Evolutionary conservation across 2,888 invertebrate species (phyloP).

Genomic region (Selenia dentaria): DNA sequence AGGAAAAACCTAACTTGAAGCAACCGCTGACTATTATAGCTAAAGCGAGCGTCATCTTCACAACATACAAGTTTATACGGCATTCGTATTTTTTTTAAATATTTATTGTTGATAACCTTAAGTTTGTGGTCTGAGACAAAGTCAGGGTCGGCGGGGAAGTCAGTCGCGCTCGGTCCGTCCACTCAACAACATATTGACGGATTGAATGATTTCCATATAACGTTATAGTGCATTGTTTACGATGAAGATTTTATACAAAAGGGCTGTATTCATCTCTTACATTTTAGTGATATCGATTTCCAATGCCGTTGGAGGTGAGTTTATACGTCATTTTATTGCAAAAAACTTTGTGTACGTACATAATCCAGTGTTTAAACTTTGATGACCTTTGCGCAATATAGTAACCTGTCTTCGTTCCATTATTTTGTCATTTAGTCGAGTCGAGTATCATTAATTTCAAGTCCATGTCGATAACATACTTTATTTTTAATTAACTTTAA

Average conservation of each 20-base stretch:
- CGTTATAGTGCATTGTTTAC: conserved; percentile 34
- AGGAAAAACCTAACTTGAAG: conserved; percentile 43
- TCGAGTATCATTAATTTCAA: conserved; percentile 17
- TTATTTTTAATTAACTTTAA: no score
- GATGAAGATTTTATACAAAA: conserved; percentile 43
- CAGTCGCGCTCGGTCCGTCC: conserved; percentile 58
- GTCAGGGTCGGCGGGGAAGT: conserved; percentile 54
- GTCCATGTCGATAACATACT: no score
- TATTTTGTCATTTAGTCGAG: conserved; percentile 28
- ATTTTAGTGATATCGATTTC: conserved; percentile 39
- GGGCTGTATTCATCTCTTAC: conserved; percentile 34
- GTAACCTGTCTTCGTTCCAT: conserved; percentile 22
- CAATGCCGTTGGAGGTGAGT: conserved; percentile 50
- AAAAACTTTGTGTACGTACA: not conserved
- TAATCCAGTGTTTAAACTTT: conserved; percentile 26
- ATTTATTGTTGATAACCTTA: conserved; percentile 67
- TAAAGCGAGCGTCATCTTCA: conserved; percentile 38
- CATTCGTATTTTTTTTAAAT: conserved; percentile 48
- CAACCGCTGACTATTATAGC: conserved; percentile 38
- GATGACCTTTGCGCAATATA: conserved; percentile 42
- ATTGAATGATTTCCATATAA: conserved; percentile 33
- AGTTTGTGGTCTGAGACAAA: conserved; percentile 49
- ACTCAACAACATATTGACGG: conserved; percentile 42
- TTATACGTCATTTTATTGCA: conserved; percentile 13
- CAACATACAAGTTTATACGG: conserved; percentile 29